Evolutionary conservation across 2,113 vertebrate genomes (phyloP), one percentile per base, ranked within the genome.

Genomic region (Hoplias malabaricus): DNA sequence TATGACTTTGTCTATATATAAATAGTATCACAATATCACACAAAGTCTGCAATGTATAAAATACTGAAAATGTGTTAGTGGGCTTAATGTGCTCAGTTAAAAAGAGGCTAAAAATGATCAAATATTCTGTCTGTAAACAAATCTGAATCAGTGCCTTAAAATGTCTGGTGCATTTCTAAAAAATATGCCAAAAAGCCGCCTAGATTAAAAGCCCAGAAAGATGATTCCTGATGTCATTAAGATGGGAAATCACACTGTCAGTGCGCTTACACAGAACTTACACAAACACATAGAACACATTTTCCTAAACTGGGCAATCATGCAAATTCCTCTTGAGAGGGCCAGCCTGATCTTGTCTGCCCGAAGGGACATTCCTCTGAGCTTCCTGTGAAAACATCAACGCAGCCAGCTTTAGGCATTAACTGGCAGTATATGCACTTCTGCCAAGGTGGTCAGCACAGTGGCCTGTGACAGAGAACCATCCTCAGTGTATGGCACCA

Each of bases 361-460:
- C 81, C 53, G 2, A 50, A 67, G 66, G 73, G 79, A 50, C 56
- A 83, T 83, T 85, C 84, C 73, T 67, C 2, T 54, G 62, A 23
- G 27, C 67, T 76, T 77, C 76, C 69, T 71, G 63, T 61, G 65
- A 79, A 83, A 85, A 84, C 56, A 73, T 33, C 63, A 31, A 27
- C 50, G 8, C 33, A n/a, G 25, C 16, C 21, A 11, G 33, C 40
- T 34, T 54, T 25, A 23, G 66, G 11, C 36, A 19, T 21, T 11
- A 56, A 36, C 34, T 31, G 21, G 53, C 50, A 16, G 48, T 43
- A 59, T 8, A 62, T 74, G 31, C 33, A 19, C 38, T 9, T 33
- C 9, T 36, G 12, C 27, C 38, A 21, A 71, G 36, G 40, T 27
- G 31, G 33, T 19, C 33, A 43, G 53, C 65, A 43, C 48, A 53